These are phyloP conservation scores for Spinibarbus caldwelli DNA, from an alignment of 2,797 vertebrate species.

Conservation along the genomic window DNA sequence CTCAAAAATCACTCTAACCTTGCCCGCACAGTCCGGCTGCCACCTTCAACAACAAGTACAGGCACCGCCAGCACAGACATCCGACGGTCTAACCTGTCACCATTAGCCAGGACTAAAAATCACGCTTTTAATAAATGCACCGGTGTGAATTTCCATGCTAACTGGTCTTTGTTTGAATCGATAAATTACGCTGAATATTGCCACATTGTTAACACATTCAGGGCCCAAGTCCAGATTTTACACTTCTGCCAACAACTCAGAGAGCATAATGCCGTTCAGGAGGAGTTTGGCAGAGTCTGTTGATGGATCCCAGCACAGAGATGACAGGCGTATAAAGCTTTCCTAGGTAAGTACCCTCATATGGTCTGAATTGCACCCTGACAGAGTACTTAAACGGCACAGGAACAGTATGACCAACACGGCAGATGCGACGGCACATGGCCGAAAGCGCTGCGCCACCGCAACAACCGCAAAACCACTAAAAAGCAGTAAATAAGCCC, in stretches of 20 bases:
- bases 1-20: conserved; percentile 73
- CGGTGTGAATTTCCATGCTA: not conserved
- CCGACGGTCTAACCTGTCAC: not conserved
- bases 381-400: conserved; percentile 15
- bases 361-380: conserved; percentile 27
- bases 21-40: conserved; percentile 60
- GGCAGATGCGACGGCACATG: not conserved
- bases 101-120: not conserved
- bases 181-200: not conserved
- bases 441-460: conserved; percentile 9
- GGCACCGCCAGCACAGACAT: conserved; percentile 23
- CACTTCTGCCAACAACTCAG: conserved; percentile 8
- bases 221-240: not conserved
- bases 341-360: conserved; percentile 12
- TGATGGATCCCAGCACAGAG: conserved; percentile 15
- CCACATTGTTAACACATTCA: not conserved
- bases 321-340: conserved; percentile 27
- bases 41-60: conserved; percentile 33
- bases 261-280: not conserved
- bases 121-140: not conserved
- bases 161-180: not conserved
- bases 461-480: not conserved
- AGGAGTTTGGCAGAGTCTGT: not conserved
- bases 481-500: conserved; percentile 75
- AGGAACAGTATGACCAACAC: not conserved